These are phyloP conservation scores for Muntiacus muntjak DNA, from an alignment of 2,113 vertebrate species.

Conservation along the genomic window DNA sequence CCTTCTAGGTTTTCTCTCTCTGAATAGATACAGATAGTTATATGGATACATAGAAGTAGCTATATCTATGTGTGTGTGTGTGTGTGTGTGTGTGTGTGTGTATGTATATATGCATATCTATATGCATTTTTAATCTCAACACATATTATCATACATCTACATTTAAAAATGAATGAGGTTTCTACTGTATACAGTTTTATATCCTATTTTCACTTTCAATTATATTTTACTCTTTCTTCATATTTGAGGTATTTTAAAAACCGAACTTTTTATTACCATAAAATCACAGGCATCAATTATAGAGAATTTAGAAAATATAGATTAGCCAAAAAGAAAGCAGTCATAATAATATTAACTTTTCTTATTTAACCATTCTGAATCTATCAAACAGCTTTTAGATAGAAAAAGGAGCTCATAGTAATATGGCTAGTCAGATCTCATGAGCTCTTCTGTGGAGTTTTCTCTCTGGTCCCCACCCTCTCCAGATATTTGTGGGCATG, in stretches of 20 bases:
- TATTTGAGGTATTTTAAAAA: background rate
- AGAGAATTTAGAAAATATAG: background rate
- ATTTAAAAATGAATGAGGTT: background rate
- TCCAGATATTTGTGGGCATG: background rate
- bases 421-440: background rate
- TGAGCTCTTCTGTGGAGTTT: background rate
- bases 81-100: background rate
- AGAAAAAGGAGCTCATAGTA: background rate
- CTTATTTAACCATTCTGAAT: background rate
- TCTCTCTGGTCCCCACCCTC: background rate
- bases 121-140: background rate
- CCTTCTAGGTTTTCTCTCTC: background rate
- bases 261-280: background rate
- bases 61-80: background rate
- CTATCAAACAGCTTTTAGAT: background rate
- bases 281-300: background rate
- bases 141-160: background rate
- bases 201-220: background rate
- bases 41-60: background rate
- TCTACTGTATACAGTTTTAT: background rate
- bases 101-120: background rate
- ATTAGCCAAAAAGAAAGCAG: background rate
- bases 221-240: background rate
- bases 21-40: background rate
- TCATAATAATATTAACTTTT: background rate